Evolutionary conservation across 2,113 vertebrate species (phyloP), one percentile per base, ranked within the genome.

Genomic region (Rhabdomys dilectus): DNA sequence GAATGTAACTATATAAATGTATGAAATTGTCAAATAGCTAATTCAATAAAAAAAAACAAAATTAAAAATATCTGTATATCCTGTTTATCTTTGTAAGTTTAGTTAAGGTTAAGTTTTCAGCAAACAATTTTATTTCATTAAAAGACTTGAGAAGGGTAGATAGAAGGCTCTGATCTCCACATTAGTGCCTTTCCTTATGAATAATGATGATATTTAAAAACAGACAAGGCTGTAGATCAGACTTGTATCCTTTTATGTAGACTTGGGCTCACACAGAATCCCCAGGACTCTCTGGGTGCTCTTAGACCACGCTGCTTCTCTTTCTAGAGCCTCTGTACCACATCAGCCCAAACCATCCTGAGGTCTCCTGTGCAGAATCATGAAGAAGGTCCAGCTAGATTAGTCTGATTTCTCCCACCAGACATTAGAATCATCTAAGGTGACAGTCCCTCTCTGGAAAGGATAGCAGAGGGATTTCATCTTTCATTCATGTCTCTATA

Each of bases 401-500:
- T 0, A 84, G 42, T 26, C 1, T 29, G 73, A 48, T 51, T 80
- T 76, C 22, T 87, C n/a, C 88, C 21, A 70, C 5, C 1, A 36
- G 81, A 78, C 39, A 84, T 75, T 70, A 73, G 45, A n/a, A 17
- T 70, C 53, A 21, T 36, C 56, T 9, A 11, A 1, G 13, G 4
- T 86, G 48, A 76, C 7, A 73, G 29, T 6, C 4, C 9, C 12
- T 60, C 5, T 51, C 29, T 84, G 31, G 4, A 3, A 77, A 68
- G 4, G 29, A 39, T 11, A 76, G 89, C 91, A 76, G 70, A 22
- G 75, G 3, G 2, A 34, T 31, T 34, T 12, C 0, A 4, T 93
- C 95, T 91, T 34, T 0, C 15, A 17, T n/a, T 89, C 29, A 76
- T 51, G 72, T 85, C 53, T 51, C 17, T 96, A 97, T 70, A 97